Evolutionary conservation across 2,797 vertebrate species (phyloP).

Genomic region (Enteromius treurensis): DNA sequence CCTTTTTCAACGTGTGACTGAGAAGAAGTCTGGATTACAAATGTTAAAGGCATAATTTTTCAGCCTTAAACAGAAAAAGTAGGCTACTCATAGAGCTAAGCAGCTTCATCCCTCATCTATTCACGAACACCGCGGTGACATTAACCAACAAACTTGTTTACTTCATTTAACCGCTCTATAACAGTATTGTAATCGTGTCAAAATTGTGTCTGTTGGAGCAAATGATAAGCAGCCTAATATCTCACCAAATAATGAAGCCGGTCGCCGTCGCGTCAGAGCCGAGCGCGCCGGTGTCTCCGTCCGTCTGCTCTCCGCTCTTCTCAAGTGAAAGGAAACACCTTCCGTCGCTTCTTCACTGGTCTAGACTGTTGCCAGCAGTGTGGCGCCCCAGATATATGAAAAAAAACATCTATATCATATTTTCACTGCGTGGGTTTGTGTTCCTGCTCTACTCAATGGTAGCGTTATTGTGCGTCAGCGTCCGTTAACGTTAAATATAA

Average conservation of each 20-base stretch:
- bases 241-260: slow-evolving; percentile 6
- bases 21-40: neutral
- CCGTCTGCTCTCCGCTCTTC: neutral
- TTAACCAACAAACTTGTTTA: neutral
- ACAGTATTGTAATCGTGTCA: neutral
- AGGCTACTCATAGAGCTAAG: neutral
- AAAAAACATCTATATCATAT: neutral
- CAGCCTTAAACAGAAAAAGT: neutral
- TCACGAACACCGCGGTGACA: neutral
- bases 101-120: neutral
- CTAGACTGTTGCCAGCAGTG: neutral
- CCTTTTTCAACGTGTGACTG: neutral
- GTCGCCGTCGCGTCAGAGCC: neutral
- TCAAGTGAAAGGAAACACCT: neutral
- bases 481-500: neutral
- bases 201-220: too few species aligned
- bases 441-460: neutral
- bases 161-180: neutral
- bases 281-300: neutral
- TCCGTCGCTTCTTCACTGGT: neutral
- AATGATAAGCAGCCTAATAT: neutral
- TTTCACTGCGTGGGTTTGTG: neutral
- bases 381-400: neutral
- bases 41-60: neutral
- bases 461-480: neutral